Evolutionary conservation across 1,140 invertebrate species (phyloP).

Genomic region (Drosophila triauraria): DNA sequence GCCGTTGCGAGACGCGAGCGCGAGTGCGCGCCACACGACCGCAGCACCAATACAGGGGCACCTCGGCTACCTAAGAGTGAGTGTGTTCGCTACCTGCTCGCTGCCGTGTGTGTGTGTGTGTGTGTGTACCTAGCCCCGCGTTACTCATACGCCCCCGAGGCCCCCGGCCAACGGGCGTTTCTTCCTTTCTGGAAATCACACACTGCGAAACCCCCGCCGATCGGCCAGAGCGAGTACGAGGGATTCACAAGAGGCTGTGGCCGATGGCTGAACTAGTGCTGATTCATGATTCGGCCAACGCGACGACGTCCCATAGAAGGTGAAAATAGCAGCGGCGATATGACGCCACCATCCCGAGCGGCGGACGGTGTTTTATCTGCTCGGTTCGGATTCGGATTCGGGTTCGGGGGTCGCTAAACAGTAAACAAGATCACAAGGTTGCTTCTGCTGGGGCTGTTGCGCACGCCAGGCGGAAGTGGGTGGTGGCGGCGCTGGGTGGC

Average conservation of each 20-base stretch:
- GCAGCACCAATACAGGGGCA: constrained; percentile 15
- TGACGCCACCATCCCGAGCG: constrained; percentile 77
- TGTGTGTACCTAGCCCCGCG: constrained; percentile 30
- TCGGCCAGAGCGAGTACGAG: constrained; percentile 18
- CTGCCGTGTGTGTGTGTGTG: neutral
- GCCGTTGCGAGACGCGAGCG: constrained; percentile 70
- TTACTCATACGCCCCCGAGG: constrained; percentile 72
- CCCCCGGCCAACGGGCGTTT: constrained; percentile 51
- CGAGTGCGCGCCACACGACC: constrained; percentile 81
- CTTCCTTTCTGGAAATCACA: constrained; percentile 75
- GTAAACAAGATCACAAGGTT: constrained; percentile 84
- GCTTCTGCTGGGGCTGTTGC: constrained; percentile 42
- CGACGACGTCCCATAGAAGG: constrained; percentile 77
- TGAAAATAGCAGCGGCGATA: constrained; percentile 76
- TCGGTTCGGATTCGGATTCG: constrained; percentile 31
- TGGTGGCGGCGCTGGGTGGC: constrained; percentile 19
- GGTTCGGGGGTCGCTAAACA: constrained; percentile 76
- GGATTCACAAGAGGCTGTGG: constrained; percentile 70
- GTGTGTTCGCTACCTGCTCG: constrained; percentile 19
- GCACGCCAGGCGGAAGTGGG: constrained; percentile 80
- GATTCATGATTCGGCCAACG: constrained; percentile 77
- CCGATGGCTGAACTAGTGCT: constrained; percentile 33
- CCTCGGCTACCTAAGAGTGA: constrained; percentile 14
- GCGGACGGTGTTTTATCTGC: constrained; percentile 52
- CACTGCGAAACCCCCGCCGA: constrained; percentile 64